Evolutionary conservation across 2,888 invertebrate species (phyloP).

Genomic region (Glyphotaelius pellucidus): DNA sequence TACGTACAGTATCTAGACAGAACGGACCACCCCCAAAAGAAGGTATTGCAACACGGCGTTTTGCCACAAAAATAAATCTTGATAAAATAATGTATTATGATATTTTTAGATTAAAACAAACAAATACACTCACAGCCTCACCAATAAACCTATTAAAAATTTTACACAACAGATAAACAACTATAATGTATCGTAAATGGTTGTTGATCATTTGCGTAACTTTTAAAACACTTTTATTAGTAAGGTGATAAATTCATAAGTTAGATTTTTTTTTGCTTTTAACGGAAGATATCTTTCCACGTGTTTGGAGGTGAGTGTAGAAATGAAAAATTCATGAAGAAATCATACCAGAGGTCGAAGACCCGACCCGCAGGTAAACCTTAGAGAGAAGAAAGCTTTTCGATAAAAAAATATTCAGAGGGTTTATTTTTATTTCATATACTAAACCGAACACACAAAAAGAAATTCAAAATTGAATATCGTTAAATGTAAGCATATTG

Average conservation of each 20-base stretch:
- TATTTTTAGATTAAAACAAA: no score
- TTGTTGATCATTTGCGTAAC: no score
- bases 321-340: conserved; percentile 35
- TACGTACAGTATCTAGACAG: no score
- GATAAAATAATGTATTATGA: no score
- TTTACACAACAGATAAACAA: no score
- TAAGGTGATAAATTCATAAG: neutral
- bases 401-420: conserved; percentile 21
- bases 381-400: neutral
- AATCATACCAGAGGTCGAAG: conserved; percentile 6
- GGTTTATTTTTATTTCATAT: conserved; percentile 34
- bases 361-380: neutral
- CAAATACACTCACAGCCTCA: no score
- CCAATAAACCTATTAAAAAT: no score
- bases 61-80: no score
- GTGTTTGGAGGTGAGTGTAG: neutral
- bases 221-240: no score
- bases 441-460: neutral
- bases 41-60: no score
- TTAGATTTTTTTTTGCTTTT: neutral
- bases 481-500: neutral
- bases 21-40: no score
- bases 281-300: neutral
- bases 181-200: no score
- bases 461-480: neutral